Percentiles rank a stretch among this genome's conserved stretches.
phyloP scores from a whole-genome alignment of 2,797 vertebrate genomes.

The Acridotheres tristis region DNA sequence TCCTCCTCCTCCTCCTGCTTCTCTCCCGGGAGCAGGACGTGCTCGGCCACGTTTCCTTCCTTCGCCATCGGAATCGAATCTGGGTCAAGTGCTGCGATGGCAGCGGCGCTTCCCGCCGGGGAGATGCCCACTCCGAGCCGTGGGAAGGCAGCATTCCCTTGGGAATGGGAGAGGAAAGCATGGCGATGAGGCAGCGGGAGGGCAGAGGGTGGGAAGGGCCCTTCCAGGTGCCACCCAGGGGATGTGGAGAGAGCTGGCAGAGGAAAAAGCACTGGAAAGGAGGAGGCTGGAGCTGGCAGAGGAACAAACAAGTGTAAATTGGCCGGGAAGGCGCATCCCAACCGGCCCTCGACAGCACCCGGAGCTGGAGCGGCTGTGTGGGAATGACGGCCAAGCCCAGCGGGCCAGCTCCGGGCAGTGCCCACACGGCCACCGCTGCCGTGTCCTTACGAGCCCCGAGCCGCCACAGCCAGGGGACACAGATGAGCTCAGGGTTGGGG shows the following conservation, averaged over 20 bases:
- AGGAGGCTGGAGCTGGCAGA: slow-evolving; percentile 1
- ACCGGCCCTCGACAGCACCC: neutral
- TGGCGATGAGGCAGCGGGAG: fast-evolving
- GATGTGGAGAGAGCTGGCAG: neutral
- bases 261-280: neutral
- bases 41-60: neutral
- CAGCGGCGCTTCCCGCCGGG: neutral
- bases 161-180: neutral
- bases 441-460: neutral
- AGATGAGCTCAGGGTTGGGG: fast-evolving
- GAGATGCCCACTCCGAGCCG: neutral
- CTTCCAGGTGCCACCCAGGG: neutral
- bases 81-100: slow-evolving; percentile 7
- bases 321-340: neutral
- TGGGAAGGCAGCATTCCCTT: neutral
- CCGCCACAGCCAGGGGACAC: fast-evolving
- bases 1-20: neutral
- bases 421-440: neutral
- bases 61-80: neutral
- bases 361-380: neutral
- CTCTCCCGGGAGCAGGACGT: neutral
- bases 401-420: neutral
- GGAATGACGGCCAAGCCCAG: neutral
- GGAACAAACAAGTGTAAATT: neutral
- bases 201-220: neutral